Percentiles rank a stretch among this genome's conserved stretches.
Evolutionary conservation across 1,140 invertebrate species (phyloP).

Genomic region (Drosophila pectinifera): DNA sequence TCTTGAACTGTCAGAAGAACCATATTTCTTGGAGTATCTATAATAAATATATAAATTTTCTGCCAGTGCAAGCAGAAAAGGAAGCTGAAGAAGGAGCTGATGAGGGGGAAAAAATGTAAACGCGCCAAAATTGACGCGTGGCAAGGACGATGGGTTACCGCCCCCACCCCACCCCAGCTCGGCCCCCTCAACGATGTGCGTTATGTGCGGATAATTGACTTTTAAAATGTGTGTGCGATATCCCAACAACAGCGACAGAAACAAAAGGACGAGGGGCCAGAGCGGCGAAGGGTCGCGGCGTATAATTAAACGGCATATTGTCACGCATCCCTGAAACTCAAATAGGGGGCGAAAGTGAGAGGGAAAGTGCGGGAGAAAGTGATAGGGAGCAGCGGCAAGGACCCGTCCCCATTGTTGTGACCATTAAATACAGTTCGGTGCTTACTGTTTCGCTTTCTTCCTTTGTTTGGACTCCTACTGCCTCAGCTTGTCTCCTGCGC

Average conservation of each 20-base stretch:
- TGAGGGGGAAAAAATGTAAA: slow-evolving; percentile 45
- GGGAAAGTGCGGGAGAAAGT: slow-evolving; percentile 18
- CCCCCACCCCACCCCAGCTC: slow-evolving; percentile 1
- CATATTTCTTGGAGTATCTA: neutral
- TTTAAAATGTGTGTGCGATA: slow-evolving; percentile 82
- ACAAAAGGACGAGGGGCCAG: neutral
- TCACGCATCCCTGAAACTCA: slow-evolving; percentile 69
- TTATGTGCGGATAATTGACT: slow-evolving; percentile 83
- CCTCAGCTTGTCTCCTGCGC: neutral
- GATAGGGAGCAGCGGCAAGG: slow-evolving; percentile 1
- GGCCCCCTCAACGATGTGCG: slow-evolving; percentile 74
- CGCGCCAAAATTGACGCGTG: slow-evolving; percentile 78
- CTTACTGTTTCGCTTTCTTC: slow-evolving; percentile 35
- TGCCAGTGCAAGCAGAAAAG: slow-evolving; percentile 6
- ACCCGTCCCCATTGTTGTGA: slow-evolving; percentile 32
- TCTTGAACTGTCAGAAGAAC: neutral
- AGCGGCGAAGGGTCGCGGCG: slow-evolving; percentile 60
- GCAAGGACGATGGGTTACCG: slow-evolving; percentile 48
- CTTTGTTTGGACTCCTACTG: slow-evolving; percentile 30
- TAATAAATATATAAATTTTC: neutral
- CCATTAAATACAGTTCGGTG: slow-evolving; percentile 53
- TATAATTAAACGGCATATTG: slow-evolving; percentile 83
- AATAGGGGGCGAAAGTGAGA: slow-evolving; percentile 14
- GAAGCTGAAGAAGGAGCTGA: slow-evolving; percentile 32
- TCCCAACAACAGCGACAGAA: slow-evolving; percentile 61